Base-by-base conservation (phyloP, 1,140 invertebrate genomes). In the Papilio aristodemus region DNA sequence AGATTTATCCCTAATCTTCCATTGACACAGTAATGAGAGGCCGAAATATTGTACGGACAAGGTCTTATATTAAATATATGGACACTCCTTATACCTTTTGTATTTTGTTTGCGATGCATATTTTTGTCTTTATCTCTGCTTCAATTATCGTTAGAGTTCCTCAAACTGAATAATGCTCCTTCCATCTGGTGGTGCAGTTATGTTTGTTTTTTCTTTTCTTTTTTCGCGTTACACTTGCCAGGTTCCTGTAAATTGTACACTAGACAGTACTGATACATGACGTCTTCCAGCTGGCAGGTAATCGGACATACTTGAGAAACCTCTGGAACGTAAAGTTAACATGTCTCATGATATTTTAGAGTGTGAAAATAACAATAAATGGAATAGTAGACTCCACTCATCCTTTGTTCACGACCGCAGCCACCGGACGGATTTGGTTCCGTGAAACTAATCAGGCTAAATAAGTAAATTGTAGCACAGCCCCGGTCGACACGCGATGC, bases 11-110 rank as follows among this genome's bases (percentile, higher is more conserved):
- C 86, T 89, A 90, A 90, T 90, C 86, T 90, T 82, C 78, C 84
- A 90, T 90, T 90, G 88, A 90, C 88, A 90, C 78, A 71, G 88
- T 90, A 90, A 90, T 90, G 84, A 90, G 84, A 90, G 86, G 76
- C 79, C 79, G 68, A 89, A 89, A 90, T 90, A 88, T 90, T 86
- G 85, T 89, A 88, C 78, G 74, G 72, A 76, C n/a, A n/a, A n/a
- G n/a, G 77, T 72, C 79, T 70, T 72, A 78, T 43, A 4, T 67
- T 41, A 68, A 62, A 76, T 14, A 6, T 17, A 66, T 84, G 71
- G 83, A 87, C 81, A 70, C 59, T 57, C 60, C 54, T 10, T 64
- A n/a, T n/a, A 9, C 57, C 38, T 37, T 7, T 63, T 39, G 22
- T 62, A 11, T 19, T 46, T 7, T 46, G 3, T 17, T 14, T 50